Conservation (phyloP, 2,888 invertebrate species). For the Heliconius sara region DNA sequence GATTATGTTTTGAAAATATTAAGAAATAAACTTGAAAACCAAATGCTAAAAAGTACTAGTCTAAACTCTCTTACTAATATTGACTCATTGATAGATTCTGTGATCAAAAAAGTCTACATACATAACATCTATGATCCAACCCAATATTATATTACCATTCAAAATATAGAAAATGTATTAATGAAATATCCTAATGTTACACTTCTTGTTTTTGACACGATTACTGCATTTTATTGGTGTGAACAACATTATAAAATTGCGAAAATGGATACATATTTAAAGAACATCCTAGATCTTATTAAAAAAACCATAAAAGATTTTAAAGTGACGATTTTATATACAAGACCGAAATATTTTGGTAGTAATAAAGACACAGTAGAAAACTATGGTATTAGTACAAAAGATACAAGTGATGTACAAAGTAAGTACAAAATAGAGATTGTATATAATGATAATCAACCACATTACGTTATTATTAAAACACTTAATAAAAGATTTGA, state of each 20-base stretch:
- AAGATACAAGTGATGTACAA: constrained; percentile 57
- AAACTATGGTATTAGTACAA: constrained; percentile 56
- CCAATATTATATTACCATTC: constrained; percentile 72
- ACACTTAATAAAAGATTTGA: constrained; percentile 50
- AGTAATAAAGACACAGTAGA: constrained; percentile 66
- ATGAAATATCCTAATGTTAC: constrained; percentile 67
- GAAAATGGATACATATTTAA: constrained; percentile 80
- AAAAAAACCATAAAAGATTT: constrained; percentile 77
- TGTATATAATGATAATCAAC: constrained; percentile 45
- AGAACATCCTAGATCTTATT: constrained; percentile 68
- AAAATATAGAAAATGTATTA: constrained; percentile 73
- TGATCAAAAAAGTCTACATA: constrained; percentile 61
- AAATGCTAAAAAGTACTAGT: background rate
- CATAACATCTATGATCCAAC: constrained; percentile 71
- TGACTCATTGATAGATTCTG: constrained; percentile 51
- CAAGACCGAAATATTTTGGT: constrained; percentile 79
- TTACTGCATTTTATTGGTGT: constrained; percentile 82
- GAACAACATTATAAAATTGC: constrained; percentile 74
- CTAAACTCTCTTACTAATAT: constrained; percentile 38
- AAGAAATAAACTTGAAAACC: constrained; percentile 48
- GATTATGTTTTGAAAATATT: constrained; percentile 54
- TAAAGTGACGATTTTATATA: constrained; percentile 80
- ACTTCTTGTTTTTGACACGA: constrained; percentile 71
- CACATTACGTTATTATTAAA: constrained; percentile 53
- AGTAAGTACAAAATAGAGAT: constrained; percentile 72